Evolutionary conservation across 2,113 vertebrate genomes (phyloP).

Genomic region (Passer montanus): DNA sequence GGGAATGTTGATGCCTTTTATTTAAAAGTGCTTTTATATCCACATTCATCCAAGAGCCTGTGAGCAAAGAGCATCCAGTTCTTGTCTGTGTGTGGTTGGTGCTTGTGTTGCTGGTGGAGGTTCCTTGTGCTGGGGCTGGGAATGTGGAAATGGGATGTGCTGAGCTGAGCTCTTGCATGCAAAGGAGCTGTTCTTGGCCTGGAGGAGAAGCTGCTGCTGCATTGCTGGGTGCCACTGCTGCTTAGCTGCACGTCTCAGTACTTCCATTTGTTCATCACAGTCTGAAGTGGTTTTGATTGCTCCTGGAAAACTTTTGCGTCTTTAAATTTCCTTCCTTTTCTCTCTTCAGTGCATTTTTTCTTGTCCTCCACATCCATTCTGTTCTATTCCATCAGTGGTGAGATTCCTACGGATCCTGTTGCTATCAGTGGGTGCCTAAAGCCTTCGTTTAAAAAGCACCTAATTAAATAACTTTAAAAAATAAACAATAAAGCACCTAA

Average conservation of each 20-base stretch:
- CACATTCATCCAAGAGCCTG: background rate
- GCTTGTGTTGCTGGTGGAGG: background rate
- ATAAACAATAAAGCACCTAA: background rate
- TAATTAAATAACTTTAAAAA: background rate
- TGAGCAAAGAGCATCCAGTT: background rate
- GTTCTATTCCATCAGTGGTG: background rate
- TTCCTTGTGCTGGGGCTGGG: background rate
- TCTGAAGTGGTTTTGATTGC: background rate
- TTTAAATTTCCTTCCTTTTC: background rate
- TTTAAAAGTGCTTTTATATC: background rate
- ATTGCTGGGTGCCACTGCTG: background rate
- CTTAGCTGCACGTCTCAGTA: background rate
- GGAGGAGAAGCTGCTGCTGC: background rate
- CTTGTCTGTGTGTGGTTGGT: background rate
- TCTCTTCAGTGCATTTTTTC: background rate
- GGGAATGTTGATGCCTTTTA: background rate
- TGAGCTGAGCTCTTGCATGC: slow-evolving; percentile 16
- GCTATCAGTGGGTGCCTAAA: background rate
- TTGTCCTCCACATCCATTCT: background rate
- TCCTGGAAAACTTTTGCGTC: background rate
- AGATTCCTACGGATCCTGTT: background rate
- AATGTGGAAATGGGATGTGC: background rate
- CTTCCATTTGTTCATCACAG: background rate
- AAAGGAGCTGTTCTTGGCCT: background rate
- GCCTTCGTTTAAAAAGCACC: background rate